Base-by-base conservation (phyloP, 37 sponge, comb jelly and placozoan genomes). In the Crambe crambe region DNA sequence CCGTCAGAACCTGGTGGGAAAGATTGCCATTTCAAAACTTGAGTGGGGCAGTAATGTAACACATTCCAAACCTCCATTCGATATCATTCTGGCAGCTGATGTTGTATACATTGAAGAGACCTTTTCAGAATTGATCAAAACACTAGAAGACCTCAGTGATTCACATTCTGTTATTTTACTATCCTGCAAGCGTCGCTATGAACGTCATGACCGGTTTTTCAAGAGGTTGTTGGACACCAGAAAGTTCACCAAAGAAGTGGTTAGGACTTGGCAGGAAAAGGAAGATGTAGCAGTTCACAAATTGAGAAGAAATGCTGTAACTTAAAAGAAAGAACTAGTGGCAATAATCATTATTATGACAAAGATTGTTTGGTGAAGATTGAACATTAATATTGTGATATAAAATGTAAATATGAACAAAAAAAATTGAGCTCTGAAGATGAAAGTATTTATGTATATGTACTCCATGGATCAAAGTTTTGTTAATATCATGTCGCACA, bases 1-100 rank as follows among this genome's bases (percentile, higher is more conserved):
- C 73, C 35, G 26, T 18, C 68, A 91, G 43, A 59, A 83, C n/a
- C 73, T 84, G 38, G 67, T 37, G 21, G 58, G 42, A 23, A 51
- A 44, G 15, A 73, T 92, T 0, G 41, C 35, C 42, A 72, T 86
- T 20, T 37, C 58, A 23, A n/a, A 81, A 56, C 64, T 86, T 26
- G 82, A 58, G 26, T 90, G 91, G 91, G 91, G 86, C 0, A 42
- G 27, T 0, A 51, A 77, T 22, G 38, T 61, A 1, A 31, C 80
- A 18, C 0, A 5, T 25, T 72, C 76, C 44, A n/a, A 32, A 2
- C 68, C 85, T 44, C 84, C 79, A 1, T 83, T 29, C 66, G 92
- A 92, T 41, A 60, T 92, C 35, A 56, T 92, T 15, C 73, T 92
- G 2, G 92, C 90, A 3, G 88, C 92, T 23, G 92, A 92, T 80